Evolutionary conservation across 2,113 vertebrate genomes (phyloP), one percentile per base, ranked within the genome.

Genomic region (Centrocercus urophasianus): DNA sequence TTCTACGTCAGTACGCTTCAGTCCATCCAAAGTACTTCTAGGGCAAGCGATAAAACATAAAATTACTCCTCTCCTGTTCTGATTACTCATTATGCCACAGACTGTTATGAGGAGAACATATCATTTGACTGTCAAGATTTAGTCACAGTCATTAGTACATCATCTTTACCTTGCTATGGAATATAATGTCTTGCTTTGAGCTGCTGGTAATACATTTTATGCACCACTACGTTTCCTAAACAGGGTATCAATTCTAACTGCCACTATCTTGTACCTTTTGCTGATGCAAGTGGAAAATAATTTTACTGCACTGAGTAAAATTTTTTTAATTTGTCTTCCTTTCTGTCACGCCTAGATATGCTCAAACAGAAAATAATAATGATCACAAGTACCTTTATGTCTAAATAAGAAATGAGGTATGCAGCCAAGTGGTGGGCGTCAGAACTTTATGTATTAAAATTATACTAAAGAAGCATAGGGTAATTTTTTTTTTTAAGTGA

Each of bases 11-110:
- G 2, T 71, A 75, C 34, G 6, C 54, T 92, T 67, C 36, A 47
- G 75, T 78, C 86, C 52, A 17, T 87, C 66, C 63, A 65, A 84
- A 88, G 78, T 8, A 38, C 66, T 93, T 89, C 88, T 70, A 69
- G 48, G 80, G 70, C 70, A 57, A 88, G 72, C 43, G 83, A 91
- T 82, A n/a, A 52, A 78, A 11, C 32, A 6, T 83, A 95, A 40
- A 40, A 93, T 91, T 95, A 89, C 57, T 56, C 48, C 79, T 93
- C 42, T 71, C 57, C 65, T 89, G 57, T 91, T 93, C 91, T 88
- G 91, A 93, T 87, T 92, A 65, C 79, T 94, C 74, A 57, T 93
- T 96, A 92, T n/a, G 18, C 12, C 19, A 52, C 38, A 69, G 27
- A 40, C 70, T 74, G 60, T 84, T 85, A 91, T 50, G 76, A 80